These are phyloP conservation scores for Drosophila kikkawai DNA, from an alignment of 1,140 invertebrate species.

Conservation along the genomic window DNA sequence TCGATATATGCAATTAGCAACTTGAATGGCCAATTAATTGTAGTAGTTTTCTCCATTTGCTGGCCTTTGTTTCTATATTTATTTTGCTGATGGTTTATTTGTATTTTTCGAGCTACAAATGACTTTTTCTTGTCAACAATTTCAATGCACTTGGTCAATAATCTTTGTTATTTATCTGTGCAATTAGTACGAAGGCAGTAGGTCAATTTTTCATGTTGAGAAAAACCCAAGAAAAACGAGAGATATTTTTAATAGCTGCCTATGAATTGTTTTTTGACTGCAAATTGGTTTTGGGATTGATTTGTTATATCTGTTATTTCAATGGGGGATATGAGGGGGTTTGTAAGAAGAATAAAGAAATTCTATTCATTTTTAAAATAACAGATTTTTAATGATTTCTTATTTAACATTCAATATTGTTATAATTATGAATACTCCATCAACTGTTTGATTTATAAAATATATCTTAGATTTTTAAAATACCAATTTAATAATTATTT, in stretches of 20 bases:
- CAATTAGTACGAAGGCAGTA: constrained; percentile 33
- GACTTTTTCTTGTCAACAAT: constrained; percentile 29
- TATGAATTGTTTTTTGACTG: background rate
- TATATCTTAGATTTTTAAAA: background rate
- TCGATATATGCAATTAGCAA: constrained; percentile 66
- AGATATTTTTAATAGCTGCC: background rate
- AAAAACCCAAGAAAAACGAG: background rate
- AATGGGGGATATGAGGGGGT: too few species aligned
- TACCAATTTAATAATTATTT: background rate
- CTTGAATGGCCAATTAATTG: constrained; percentile 70
- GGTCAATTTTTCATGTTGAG: constrained; percentile 5
- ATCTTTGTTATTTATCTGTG: constrained; percentile 48
- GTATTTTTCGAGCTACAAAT: background rate
- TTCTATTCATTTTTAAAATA: background rate
- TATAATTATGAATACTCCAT: background rate
- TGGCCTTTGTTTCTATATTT: constrained; percentile 14
- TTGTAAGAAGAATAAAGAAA: background rate
- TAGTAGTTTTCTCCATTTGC: constrained; percentile 30
- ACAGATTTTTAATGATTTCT: background rate
- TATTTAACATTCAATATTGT: too few species aligned
- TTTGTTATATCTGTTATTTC: background rate
- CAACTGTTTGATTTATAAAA: background rate
- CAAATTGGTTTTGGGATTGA: background rate
- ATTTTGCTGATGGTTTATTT: constrained; percentile 17
- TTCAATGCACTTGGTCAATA: constrained; percentile 26